These are phyloP conservation scores for Menidia menidia DNA, from an alignment of 2,797 vertebrate genomes.

Conservation along the genomic window DNA sequence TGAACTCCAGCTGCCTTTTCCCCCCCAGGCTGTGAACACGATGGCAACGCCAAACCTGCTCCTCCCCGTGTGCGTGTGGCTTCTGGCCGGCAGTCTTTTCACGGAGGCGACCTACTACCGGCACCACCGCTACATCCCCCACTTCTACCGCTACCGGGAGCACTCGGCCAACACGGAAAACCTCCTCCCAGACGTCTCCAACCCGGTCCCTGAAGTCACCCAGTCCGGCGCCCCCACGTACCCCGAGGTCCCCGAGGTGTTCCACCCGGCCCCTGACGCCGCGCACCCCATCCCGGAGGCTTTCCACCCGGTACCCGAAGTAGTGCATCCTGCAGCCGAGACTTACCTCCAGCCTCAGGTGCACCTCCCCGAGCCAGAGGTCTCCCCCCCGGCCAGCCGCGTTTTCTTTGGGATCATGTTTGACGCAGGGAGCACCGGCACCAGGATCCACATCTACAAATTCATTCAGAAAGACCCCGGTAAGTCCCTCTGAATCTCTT, in stretches of 20 bases:
- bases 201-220: constrained; percentile 57
- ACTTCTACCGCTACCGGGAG: constrained; percentile 78
- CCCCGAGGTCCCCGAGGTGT: constrained; percentile 69
- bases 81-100: constrained; percentile 79
- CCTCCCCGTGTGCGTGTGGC: constrained; percentile 75
- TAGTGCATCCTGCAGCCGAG: constrained; percentile 68
- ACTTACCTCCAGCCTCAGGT: constrained; percentile 34
- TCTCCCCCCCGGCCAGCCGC: constrained; percentile 75
- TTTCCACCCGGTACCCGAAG: constrained; percentile 71
- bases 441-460: constrained; percentile 96
- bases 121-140: constrained; percentile 80
- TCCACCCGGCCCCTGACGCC: constrained; percentile 72
- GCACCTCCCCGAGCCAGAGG: constrained; percentile 40
- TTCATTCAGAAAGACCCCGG: constrained; percentile 94
- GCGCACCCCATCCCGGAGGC: constrained; percentile 67
- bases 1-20: constrained; percentile 41
- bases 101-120: constrained; percentile 84
- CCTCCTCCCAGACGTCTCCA: constrained; percentile 80
- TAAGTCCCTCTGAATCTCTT: constrained; percentile 67
- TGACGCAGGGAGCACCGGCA: constrained; percentile 97
- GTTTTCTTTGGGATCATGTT: constrained; percentile 96
- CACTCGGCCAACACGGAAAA: constrained; percentile 81
- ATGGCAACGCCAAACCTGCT: constrained; percentile 78
- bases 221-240: constrained; percentile 56
- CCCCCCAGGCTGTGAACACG: constrained; percentile 51